These are phyloP conservation scores for Anastrepha obliqua DNA, from an alignment of 1,140 invertebrate species.

Conservation along the genomic window DNA sequence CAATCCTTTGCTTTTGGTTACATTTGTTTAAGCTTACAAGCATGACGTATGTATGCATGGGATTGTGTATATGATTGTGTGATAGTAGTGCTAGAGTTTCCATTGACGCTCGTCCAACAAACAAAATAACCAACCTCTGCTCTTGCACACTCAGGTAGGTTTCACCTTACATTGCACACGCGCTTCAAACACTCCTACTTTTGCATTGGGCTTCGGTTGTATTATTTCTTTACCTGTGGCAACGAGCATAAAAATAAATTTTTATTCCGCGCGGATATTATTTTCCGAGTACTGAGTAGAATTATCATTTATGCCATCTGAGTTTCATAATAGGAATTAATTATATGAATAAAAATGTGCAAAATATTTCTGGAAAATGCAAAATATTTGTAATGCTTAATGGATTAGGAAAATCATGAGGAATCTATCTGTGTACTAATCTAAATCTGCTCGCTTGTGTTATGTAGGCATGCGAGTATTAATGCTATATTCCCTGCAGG, in stretches of 20 bases:
- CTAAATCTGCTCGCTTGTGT: too few relatives aligned
- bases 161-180: neutral
- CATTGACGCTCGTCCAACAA: neutral
- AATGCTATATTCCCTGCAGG: too few relatives aligned
- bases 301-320: neutral
- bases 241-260: neutral
- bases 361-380: neutral
- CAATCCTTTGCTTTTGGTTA: constrained; percentile 18
- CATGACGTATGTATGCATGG: neutral
- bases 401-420: too few relatives aligned
- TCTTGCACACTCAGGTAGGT: neutral
- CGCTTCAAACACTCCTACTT: neutral
- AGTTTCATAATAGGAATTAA: neutral
- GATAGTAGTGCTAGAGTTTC: neutral
- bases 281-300: neutral
- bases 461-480: too few relatives aligned
- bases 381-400: too few relatives aligned
- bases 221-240: too few relatives aligned
- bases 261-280: constrained; percentile 20
- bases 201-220: too few relatives aligned
- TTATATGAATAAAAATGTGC: neutral
- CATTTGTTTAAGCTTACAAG: neutral
- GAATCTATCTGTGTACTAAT: too few relatives aligned
- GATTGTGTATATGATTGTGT: neutral
- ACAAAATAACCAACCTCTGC: neutral